Evolutionary conservation across 2,113 vertebrate genomes (phyloP).

Genomic region (Callionymus lyra): DNA sequence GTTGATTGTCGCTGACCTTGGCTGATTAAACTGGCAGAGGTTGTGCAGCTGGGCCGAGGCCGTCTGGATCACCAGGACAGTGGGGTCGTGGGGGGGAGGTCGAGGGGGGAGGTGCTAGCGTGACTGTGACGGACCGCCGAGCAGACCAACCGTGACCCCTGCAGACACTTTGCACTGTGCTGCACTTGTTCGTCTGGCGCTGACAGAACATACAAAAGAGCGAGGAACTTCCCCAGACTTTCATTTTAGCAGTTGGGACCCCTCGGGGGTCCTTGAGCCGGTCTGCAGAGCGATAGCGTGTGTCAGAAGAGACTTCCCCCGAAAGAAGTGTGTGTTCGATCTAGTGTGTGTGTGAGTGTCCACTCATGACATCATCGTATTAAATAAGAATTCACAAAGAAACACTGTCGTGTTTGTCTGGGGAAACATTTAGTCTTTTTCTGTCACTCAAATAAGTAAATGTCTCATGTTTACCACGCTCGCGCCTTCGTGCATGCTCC

Average conservation of each 20-base stretch:
- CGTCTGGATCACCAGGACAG: constrained; percentile 25
- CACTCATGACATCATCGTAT: no score
- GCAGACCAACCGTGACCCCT: constrained; percentile 41
- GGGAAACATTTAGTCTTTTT: background rate
- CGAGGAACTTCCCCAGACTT: constrained; percentile 52
- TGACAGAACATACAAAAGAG: constrained; percentile 37
- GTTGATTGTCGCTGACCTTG: constrained; percentile 54
- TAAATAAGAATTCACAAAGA: no score
- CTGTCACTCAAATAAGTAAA: no score
- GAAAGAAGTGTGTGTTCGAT: constrained; percentile 22
- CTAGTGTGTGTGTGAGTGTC: no score
- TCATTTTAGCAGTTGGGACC: constrained; percentile 60
- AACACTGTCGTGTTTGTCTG: no score
- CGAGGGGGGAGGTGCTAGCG: constrained; percentile 37
- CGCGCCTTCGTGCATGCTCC: no score
- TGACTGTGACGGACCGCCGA: constrained; percentile 38
- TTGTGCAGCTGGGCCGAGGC: constrained; percentile 51
- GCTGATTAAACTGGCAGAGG: constrained; percentile 56
- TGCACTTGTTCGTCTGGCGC: constrained; percentile 59
- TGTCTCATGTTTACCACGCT: no score
- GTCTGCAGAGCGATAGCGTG: constrained; percentile 16
- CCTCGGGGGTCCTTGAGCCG: constrained; percentile 45
- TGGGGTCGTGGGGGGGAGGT: constrained; percentile 14
- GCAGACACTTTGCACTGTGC: constrained; percentile 52
- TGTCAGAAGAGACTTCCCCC: no score